Base-by-base conservation (phyloP, 1,140 invertebrate genomes). In the Geopemphigus sp. region DNA sequence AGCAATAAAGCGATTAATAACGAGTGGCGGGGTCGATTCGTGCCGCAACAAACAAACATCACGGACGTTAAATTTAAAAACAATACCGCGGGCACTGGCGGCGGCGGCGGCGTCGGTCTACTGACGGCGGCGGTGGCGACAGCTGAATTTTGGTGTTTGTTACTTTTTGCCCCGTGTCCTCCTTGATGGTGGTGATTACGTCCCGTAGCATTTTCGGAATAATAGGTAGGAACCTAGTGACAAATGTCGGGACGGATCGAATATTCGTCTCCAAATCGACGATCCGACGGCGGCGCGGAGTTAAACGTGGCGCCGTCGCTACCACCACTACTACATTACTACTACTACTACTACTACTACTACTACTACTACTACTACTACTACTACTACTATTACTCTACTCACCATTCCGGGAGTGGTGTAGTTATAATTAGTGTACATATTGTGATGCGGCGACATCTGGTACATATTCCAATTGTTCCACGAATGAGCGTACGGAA, bases 381-480 rank as follows among this genome's bases (percentile, higher is more conserved):
- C n/a, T n/a, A n/a, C n/a, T 39, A 39, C 32, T 39, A 39, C 3
- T 39, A 8, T 39, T 39, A 76, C 45, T 45, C n/a, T 24, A 50
- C 74, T 78, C 63, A 78, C 74, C 22, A 78, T 47, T 0, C 74
- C 45, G 12, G 74, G 74, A 50, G 39, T 29, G 50, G 39, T 29
- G 50, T 61, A 63, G 45, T 63, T 78, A 59, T 78, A 78, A 47
- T 78, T 72, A 10, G 74, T 14, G 47, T 78, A 78, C 74, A 78
- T 29, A 61, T 78, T 78, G n/a, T n/a, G n/a, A 47, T 78, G 74
- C 8, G 74, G 74, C 47, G 74, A 63, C 74, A 78, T 63, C 50
- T 78, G 74, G 14, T 78, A 78, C 74, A 78, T 78, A 22, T 78
- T 78, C 74, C 74, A 78, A 26, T 59, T 78, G 19, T 63, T 78